phyloP scores from a whole-genome alignment of 2,113 vertebrate species.

The Corythornis madagascariensis region DNA sequence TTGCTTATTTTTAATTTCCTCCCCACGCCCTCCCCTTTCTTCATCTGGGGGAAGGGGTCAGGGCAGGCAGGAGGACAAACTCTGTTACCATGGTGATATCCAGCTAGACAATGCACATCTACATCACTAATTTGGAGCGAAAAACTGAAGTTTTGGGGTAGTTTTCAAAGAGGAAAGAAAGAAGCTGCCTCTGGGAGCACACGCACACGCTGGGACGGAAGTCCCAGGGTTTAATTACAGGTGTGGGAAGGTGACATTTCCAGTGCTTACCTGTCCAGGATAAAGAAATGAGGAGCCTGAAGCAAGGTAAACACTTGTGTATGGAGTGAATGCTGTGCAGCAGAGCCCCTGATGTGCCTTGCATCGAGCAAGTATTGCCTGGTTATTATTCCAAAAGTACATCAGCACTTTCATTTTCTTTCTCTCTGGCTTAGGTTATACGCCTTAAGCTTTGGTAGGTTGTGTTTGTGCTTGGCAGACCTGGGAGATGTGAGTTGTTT shows the following conservation, averaged over 20 bases:
- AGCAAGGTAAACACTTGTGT: background rate
- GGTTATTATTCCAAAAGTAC: background rate
- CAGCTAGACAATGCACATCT: background rate
- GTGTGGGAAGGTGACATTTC: background rate
- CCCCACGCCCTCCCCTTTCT: background rate
- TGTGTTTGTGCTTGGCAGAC: background rate
- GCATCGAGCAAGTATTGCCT: background rate
- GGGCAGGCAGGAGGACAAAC: background rate
- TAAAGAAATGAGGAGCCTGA: background rate
- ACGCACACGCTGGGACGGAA: background rate
- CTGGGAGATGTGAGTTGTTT: background rate
- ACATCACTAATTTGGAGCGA: background rate
- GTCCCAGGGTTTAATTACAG: slow-evolving; percentile 1
- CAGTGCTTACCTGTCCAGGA: background rate
- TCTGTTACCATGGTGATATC: background rate
- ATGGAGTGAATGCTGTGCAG: background rate
- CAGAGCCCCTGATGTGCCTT: background rate
- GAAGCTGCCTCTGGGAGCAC: background rate
- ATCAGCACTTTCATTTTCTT: background rate
- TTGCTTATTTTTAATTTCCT: slow-evolving; percentile 15
- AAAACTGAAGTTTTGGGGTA: background rate
- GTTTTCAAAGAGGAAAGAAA: background rate
- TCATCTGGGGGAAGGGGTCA: background rate
- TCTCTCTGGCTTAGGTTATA: background rate
- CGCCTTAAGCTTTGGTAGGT: background rate